Percentiles rank a stretch among this genome's conserved stretches.
Evolutionary conservation across 2,797 vertebrate genomes (phyloP).

Genomic region (Eutrigla gurnardus): DNA sequence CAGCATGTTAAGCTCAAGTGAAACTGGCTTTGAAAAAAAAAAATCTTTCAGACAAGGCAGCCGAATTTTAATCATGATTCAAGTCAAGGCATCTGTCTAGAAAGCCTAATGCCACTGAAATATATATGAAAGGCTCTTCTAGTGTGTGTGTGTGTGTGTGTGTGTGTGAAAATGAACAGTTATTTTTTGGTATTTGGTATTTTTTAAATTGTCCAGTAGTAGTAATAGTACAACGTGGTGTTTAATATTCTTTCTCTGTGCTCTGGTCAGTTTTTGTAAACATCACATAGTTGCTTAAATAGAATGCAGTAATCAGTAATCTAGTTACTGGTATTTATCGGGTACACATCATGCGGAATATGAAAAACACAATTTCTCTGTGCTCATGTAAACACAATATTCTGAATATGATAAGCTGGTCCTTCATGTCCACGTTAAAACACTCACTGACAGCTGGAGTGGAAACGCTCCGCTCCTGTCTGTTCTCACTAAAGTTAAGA

Average conservation of each 20-base stretch:
- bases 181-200: no score
- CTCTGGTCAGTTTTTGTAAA: neutral
- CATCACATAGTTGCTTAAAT: neutral
- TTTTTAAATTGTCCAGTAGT: neutral
- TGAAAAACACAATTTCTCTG: neutral
- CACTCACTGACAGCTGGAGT: neutral
- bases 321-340: neutral
- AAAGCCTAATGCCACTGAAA: constrained; percentile 37
- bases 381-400: neutral
- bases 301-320: neutral
- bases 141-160: neutral
- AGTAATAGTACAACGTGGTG: neutral
- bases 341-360: neutral
- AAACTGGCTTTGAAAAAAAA: constrained; percentile 27
- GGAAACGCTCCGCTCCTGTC: constrained; percentile 24
- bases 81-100: constrained; percentile 48
- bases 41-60: neutral
- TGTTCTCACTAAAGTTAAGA: constrained; percentile 14
- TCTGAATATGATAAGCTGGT: neutral
- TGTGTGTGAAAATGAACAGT: neutral
- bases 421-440: neutral
- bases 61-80: constrained; percentile 37
- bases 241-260: neutral
- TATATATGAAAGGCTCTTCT: constrained; percentile 32
- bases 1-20: constrained; percentile 21